A percentile compares a stretch with the other conserved stretches of the same genome.
Conservation (phyloP, 2,797 vertebrate genomes). For the Bradypodion pumilum region DNA sequence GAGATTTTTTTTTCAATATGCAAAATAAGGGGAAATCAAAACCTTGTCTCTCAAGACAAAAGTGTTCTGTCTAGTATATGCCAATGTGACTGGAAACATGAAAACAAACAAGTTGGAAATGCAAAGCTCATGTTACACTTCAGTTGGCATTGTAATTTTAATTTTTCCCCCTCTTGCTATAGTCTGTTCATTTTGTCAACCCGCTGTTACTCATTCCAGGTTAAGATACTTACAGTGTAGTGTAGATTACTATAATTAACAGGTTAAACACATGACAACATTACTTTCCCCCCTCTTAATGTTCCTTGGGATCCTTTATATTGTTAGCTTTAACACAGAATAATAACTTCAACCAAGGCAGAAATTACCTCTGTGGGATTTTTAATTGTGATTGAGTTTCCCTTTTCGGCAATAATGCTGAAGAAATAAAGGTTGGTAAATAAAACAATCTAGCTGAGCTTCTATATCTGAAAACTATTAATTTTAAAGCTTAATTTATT, state of each 20-base stretch:
- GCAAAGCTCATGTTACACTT: slow-evolving; percentile 59
- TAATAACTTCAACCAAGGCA: slow-evolving; percentile 58
- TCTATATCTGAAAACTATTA: slow-evolving; percentile 57
- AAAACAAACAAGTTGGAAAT: slow-evolving; percentile 64
- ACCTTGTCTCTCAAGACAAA: slow-evolving; percentile 50
- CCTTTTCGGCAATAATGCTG: slow-evolving; percentile 65
- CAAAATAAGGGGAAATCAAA: slow-evolving; percentile 58
- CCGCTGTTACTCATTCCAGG: slow-evolving; percentile 61
- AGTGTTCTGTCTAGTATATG: slow-evolving; percentile 44
- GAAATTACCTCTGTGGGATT: slow-evolving; percentile 51
- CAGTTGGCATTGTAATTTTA: slow-evolving; percentile 64
- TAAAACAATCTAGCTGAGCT: slow-evolving; percentile 58
- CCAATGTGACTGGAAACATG: slow-evolving; percentile 50
- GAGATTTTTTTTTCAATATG: slow-evolving; percentile 43
- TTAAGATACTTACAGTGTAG: slow-evolving; percentile 62
- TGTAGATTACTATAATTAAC: slow-evolving; percentile 66
- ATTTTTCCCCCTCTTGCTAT: slow-evolving; percentile 61
- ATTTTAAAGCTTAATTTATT: slow-evolving; percentile 44
- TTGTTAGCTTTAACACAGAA: slow-evolving; percentile 48
- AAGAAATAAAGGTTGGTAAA: slow-evolving; percentile 68
- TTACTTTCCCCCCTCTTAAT: slow-evolving; percentile 60
- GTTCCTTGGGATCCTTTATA: slow-evolving; percentile 61
- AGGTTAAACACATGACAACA: slow-evolving; percentile 69
- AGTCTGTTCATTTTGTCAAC: slow-evolving; percentile 66
- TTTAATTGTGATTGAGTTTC: slow-evolving; percentile 56